These are phyloP conservation scores for Coracopsis vasa DNA, from an alignment of 2,113 vertebrate species.

Conservation along the genomic window DNA sequence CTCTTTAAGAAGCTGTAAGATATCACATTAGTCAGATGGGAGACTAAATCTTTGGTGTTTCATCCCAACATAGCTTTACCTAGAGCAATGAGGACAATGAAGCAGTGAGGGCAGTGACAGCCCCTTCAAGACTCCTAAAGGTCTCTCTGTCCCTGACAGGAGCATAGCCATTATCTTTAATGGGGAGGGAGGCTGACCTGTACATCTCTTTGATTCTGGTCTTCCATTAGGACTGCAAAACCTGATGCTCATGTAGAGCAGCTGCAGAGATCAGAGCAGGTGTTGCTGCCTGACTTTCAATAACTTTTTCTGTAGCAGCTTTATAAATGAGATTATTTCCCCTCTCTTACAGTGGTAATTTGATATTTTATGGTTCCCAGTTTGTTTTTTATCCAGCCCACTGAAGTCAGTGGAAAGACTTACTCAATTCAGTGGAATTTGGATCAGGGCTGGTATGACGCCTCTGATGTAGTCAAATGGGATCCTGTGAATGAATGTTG, in stretches of 20 bases:
- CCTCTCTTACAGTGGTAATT: neutral
- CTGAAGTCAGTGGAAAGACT: neutral
- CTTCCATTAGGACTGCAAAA: neutral
- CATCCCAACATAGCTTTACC: neutral
- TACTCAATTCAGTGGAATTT: neutral
- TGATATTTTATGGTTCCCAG: neutral
- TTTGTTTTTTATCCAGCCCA: neutral
- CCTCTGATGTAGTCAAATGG: neutral
- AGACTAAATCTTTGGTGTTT: neutral
- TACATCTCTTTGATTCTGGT: neutral
- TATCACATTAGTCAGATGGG: neutral
- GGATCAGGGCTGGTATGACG: neutral
- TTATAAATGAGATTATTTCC: neutral
- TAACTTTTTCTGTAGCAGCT: neutral
- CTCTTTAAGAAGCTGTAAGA: neutral
- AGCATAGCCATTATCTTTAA: neutral
- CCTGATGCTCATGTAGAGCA: neutral
- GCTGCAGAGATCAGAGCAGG: neutral
- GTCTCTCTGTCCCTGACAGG: neutral
- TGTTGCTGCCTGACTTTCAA: neutral
- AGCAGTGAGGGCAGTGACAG: neutral
- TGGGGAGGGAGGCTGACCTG: neutral
- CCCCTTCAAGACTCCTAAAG: neutral
- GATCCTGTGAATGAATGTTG: neutral
- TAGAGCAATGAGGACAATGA: neutral